Evolutionary conservation across 1,140 invertebrate genomes (phyloP), one percentile per base, ranked within the genome.

Genomic region (Megalopta genalis): DNA sequence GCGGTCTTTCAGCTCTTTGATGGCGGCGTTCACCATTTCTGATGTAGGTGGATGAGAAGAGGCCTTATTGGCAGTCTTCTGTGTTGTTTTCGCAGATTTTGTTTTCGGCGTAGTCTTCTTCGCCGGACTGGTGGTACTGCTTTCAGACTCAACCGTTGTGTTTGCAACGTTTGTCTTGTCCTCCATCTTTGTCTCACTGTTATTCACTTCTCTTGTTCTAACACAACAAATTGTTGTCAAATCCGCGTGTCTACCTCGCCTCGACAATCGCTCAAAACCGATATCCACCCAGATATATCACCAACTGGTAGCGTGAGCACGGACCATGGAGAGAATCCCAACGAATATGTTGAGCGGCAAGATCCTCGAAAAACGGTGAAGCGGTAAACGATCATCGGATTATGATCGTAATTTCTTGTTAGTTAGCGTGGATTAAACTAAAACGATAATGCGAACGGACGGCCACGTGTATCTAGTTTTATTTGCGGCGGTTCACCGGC

Each of bases 311-410:
- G 42, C 8, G 37, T 14, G 49, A 88, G 77, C 87, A 88, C 49
- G 91, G 92, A 63, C 85, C 85, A 72, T 73, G 79, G 63, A 81
- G 86, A 87, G 79, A 80, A 52, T 8, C 77, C 78, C 23, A 27
- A 37, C 72, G 70, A 72, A 75, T 80, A 83, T 83, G 62, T 85
- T 59, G 82, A 67, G 49, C 49, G 37, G 54, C 46, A 32, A 21
- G 68, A 83, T 83, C 83, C 63, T 32, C 18, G 4, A 70, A 83
- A 83, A 83, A 77, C 57, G 49, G 70, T 14, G 54, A 49, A 83
- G 82, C 68, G 39, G 82, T 72, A 83, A 72, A 83, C 32, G 21
- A 62, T 78, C 74, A n/a, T 21, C 42, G 32, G 25, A 59, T 76
- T 83, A 7, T 5, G 52, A 1, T 12, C 12, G 14, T 27, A 25